Evolutionary conservation across 1,140 invertebrate genomes (phyloP).

Genomic region (Tetraneura akinire): DNA sequence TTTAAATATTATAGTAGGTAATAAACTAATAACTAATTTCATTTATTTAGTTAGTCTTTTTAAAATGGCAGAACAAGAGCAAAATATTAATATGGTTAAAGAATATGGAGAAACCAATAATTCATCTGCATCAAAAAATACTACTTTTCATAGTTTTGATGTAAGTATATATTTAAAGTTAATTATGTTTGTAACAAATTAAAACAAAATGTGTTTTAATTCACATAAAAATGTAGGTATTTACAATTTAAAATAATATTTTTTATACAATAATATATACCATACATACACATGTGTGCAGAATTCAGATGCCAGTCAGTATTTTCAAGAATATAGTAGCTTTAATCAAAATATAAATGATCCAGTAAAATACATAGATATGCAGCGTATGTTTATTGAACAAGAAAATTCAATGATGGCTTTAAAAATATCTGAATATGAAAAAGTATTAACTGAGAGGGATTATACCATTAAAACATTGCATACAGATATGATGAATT

Average conservation of each 20-base stretch:
- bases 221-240: not conserved
- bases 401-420: constrained; percentile 4
- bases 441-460: not conserved
- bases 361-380: constrained; percentile 14
- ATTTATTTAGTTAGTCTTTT: not conserved
- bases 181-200: not conserved
- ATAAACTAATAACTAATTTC: too few species aligned
- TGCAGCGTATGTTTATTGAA: constrained; percentile 13
- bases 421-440: constrained; percentile 35
- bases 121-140: not conserved
- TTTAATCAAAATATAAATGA: not conserved
- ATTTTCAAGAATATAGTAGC: not conserved
- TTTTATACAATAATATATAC: too few species aligned
- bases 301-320: not conserved
- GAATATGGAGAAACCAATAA: not conserved
- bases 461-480: constrained; percentile 19
- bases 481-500: constrained; percentile 13
- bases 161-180: not conserved
- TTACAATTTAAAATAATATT: not conserved
- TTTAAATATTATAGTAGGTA: too few species aligned
- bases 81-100: not conserved
- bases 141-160: not conserved
- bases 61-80: not conserved
- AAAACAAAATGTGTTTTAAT: not conserved
- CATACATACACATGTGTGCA: not conserved